These are phyloP conservation scores for Drosophila kikkawai DNA, from an alignment of 1,140 invertebrate species.

Conservation along the genomic window DNA sequence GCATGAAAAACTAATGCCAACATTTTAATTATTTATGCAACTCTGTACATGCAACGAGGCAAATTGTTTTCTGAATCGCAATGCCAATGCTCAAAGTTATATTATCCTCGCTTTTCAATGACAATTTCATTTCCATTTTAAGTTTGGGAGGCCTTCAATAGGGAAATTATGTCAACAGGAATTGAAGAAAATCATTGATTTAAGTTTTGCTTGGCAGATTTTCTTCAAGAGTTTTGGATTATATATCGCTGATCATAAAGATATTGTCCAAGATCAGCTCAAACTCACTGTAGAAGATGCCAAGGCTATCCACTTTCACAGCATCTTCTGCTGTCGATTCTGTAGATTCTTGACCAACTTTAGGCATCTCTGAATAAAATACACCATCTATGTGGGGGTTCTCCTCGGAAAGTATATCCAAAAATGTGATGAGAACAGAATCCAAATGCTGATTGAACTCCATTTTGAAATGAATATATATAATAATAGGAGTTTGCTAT, in stretches of 20 bases:
- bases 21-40: constrained; percentile 74
- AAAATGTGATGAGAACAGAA: neutral
- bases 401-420: neutral
- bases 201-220: neutral
- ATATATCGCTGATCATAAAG: neutral
- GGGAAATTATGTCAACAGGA: neutral
- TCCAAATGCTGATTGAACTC: constrained; percentile 14
- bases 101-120: neutral
- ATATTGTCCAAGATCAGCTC: neutral
- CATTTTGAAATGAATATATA: neutral
- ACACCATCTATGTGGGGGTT: neutral
- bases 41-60: constrained; percentile 58
- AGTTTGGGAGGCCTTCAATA: neutral
- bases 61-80: constrained; percentile 71
- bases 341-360: neutral
- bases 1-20: constrained; percentile 71
- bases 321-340: too few relatives aligned
- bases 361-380: neutral
- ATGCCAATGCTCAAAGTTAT: constrained; percentile 1
- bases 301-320: neutral
- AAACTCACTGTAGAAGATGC: neutral
- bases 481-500: neutral
- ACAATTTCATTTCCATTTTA: constrained; percentile 11
- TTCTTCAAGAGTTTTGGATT: neutral
- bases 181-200: neutral